A percentile compares a stretch with the other conserved stretches of the same genome.
Evolutionary conservation across 2,888 invertebrate species (phyloP).

Genomic region (Drosophila meridiana): DNA sequence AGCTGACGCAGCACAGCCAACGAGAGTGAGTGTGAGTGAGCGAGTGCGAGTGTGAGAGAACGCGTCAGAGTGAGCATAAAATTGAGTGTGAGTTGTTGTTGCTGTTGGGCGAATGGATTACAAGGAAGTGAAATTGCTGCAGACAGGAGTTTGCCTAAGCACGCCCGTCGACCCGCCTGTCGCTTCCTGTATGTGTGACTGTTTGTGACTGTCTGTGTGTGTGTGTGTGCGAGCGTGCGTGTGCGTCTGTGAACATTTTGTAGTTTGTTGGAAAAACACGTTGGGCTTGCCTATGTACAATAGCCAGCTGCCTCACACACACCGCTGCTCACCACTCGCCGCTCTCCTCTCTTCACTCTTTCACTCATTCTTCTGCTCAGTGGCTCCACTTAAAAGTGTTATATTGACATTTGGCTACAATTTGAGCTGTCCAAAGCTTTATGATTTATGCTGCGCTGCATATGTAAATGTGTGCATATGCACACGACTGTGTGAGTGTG

Average conservation of each 20-base stretch:
- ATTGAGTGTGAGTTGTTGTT: slow-evolving; percentile 36
- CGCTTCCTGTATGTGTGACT: slow-evolving; percentile 62
- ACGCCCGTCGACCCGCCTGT: slow-evolving; percentile 45
- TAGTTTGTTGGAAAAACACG: slow-evolving; percentile 59
- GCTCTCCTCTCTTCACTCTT: neutral
- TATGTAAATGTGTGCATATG: slow-evolving; percentile 25
- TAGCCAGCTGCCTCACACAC: slow-evolving; percentile 8
- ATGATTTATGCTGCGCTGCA: slow-evolving; percentile 73
- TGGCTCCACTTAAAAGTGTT: slow-evolving; percentile 64
- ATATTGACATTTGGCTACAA: slow-evolving; percentile 77
- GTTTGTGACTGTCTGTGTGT: slow-evolving; percentile 4
- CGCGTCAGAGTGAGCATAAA: slow-evolving; percentile 19
- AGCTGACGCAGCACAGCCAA: slow-evolving; percentile 16
- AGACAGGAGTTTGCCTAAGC: slow-evolving; percentile 67
- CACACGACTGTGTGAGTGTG: slow-evolving; percentile 6
- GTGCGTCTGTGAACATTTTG: slow-evolving; percentile 40
- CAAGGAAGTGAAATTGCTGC: slow-evolving; percentile 80
- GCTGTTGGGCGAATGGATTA: slow-evolving; percentile 66
- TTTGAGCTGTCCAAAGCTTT: slow-evolving; percentile 61
- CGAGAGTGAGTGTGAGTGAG: slow-evolving; percentile 2
- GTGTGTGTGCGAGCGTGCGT: slow-evolving; percentile 14
- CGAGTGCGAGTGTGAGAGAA: slow-evolving; percentile 26
- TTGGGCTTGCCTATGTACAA: slow-evolving; percentile 55
- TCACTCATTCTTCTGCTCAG: slow-evolving; percentile 4
- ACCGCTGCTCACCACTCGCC: neutral